Conservation (phyloP, 1,140 invertebrate genomes). For the Vanessa atalanta region DNA sequence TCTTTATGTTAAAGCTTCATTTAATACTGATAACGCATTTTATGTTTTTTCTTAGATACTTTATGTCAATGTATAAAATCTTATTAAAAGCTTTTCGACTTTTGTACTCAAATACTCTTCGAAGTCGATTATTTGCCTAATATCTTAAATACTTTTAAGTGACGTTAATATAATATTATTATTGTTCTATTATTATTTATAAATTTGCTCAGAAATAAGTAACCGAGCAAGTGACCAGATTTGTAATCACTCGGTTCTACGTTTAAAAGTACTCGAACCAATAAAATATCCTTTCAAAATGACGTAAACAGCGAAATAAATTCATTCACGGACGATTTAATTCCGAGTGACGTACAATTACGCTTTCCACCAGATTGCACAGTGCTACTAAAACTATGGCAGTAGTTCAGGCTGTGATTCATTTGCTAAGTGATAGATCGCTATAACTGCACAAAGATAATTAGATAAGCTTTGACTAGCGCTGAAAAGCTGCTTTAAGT, state of each 20-base stretch:
- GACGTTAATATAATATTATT: background rate
- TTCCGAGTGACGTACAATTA: slow-evolving; percentile 44
- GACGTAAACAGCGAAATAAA: slow-evolving; percentile 45
- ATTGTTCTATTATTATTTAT: background rate
- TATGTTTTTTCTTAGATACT: too few species aligned
- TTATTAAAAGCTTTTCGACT: too few species aligned
- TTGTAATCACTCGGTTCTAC: slow-evolving; percentile 11
- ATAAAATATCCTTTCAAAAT: slow-evolving; percentile 37
- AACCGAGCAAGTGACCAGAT: slow-evolving; percentile 1
- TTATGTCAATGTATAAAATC: too few species aligned
- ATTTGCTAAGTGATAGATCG: slow-evolving; percentile 18
- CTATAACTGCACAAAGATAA: background rate
- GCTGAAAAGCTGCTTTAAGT: background rate
- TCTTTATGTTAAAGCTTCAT: too few species aligned
- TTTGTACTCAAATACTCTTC: too few species aligned
- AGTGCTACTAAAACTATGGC: slow-evolving; percentile 35
- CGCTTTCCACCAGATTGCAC: slow-evolving; percentile 33
- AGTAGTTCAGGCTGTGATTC: slow-evolving; percentile 13
- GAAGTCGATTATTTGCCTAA: background rate
- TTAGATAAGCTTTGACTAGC: background rate
- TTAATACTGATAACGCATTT: too few species aligned
- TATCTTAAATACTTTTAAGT: background rate
- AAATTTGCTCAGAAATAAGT: background rate
- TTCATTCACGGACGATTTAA: slow-evolving; percentile 48
- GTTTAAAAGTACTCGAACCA: slow-evolving; percentile 19